Evolutionary conservation across 2,113 vertebrate species (phyloP).

Genomic region (Choloepus hoffmanni): DNA sequence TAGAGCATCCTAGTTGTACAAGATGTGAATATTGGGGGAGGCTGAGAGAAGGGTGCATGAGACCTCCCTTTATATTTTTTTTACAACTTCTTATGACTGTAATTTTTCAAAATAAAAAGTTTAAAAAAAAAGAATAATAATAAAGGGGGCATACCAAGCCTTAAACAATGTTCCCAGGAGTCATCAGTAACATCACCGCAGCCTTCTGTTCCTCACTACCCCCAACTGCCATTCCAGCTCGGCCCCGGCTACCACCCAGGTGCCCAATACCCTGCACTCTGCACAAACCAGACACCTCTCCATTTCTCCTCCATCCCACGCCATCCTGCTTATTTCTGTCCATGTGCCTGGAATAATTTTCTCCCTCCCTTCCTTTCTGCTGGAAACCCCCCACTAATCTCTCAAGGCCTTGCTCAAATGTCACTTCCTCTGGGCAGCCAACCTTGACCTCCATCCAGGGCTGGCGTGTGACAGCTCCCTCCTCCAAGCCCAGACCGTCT

Average conservation of each 20-base stretch:
- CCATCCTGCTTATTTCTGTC: neutral
- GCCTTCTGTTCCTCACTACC: neutral
- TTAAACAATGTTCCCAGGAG: neutral
- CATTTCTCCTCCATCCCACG: neutral
- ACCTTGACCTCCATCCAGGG: neutral
- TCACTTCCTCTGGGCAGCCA: neutral
- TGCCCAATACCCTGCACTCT: fast-evolving
- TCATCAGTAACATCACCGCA: neutral
- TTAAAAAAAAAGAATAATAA: neutral
- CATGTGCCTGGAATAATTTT: neutral
- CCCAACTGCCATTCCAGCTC: neutral
- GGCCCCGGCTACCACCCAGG: no score
- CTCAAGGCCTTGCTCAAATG: neutral
- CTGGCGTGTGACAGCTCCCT: neutral
- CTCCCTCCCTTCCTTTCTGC: neutral
- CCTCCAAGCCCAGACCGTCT: neutral
- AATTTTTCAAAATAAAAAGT: neutral
- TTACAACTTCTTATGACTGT: neutral
- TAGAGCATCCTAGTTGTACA: neutral
- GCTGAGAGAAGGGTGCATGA: neutral
- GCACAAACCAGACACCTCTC: neutral
- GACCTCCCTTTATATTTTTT: neutral
- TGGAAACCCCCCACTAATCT: neutral
- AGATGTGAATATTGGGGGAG: neutral
- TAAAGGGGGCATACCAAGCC: neutral